Percentiles rank a stretch among this genome's conserved stretches.
Evolutionary conservation across 2,113 vertebrate genomes (phyloP).

Genomic region (Bufo bufo): DNA sequence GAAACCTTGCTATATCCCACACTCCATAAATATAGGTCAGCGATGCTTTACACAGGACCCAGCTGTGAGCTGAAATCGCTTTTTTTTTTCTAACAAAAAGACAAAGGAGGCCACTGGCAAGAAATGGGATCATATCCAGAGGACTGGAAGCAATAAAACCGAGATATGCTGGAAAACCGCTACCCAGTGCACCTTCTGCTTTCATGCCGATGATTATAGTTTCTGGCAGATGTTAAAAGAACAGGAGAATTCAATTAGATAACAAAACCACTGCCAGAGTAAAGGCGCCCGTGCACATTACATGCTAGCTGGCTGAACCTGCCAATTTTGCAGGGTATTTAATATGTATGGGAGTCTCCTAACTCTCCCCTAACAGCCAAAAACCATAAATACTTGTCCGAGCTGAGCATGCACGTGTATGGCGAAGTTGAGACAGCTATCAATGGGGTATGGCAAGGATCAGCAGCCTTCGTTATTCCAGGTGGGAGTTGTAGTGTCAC

Average conservation of each 20-base stretch:
- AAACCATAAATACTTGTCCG: no score
- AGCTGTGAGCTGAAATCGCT: not conserved
- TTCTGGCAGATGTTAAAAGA: not conserved
- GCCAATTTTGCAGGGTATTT: no score
- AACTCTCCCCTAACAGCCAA: no score
- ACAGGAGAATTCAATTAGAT: not conserved
- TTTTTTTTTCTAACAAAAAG: not conserved
- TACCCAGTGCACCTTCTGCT: not conserved
- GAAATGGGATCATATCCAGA: constrained; percentile 2
- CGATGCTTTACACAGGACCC: not conserved
- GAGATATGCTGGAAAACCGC: not conserved
- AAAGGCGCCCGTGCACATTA: not conserved
- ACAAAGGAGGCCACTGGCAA: constrained; percentile 33
- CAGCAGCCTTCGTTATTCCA: no score
- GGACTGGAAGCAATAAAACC: not conserved
- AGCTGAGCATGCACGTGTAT: no score
- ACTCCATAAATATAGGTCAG: constrained; percentile 18
- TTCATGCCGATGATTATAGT: not conserved
- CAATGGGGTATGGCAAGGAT: no score
- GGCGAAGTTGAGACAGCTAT: no score
- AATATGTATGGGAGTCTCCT: no score
- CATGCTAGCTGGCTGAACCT: no score
- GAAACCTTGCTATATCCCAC: constrained; percentile 10
- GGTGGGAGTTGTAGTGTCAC: no score
- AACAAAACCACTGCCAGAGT: not conserved